A percentile compares a stretch with the other conserved stretches of the same genome.
Evolutionary conservation across 1,140 invertebrate genomes (phyloP).

Genomic region (Drosophila parvula): DNA sequence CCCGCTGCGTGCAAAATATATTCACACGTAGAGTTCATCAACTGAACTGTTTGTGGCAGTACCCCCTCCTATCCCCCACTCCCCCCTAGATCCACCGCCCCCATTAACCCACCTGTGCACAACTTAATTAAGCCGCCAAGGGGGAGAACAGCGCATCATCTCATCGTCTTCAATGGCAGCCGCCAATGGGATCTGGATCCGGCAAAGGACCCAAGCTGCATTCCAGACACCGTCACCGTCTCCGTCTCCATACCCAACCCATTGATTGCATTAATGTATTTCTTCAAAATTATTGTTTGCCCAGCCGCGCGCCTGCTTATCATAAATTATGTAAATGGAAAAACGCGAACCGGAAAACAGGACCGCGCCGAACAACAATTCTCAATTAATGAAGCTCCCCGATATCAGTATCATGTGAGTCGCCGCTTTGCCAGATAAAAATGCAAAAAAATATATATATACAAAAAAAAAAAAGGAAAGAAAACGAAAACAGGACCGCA

Average conservation of each 20-base stretch:
- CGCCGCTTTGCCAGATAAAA: constrained; percentile 68
- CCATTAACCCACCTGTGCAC: constrained; percentile 49
- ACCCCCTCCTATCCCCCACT: background rate
- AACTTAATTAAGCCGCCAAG: constrained; percentile 75
- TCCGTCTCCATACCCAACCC: constrained; percentile 14
- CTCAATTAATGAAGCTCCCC: constrained; percentile 83
- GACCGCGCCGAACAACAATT: constrained; percentile 77
- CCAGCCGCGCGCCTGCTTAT: constrained; percentile 81
- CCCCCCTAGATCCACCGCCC: constrained; percentile 7
- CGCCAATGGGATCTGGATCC: constrained; percentile 19
- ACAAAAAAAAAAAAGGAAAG: constrained; percentile 2
- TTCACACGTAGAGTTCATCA: constrained; percentile 79
- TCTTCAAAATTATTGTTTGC: constrained; percentile 84
- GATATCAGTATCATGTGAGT: constrained; percentile 74
- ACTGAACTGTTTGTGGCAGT: constrained; percentile 79
- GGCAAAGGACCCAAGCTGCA: constrained; percentile 26
- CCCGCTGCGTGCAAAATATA: constrained; percentile 78
- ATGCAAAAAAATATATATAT: constrained; percentile 44
- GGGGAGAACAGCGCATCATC: constrained; percentile 19
- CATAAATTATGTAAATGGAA: constrained; percentile 84
- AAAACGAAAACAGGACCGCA: constrained; percentile 44
- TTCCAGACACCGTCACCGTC: constrained; percentile 67
- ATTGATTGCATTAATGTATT: constrained; percentile 83
- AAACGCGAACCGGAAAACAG: constrained; percentile 81
- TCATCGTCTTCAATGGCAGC: constrained; percentile 60